Percentiles rank a stretch among this genome's conserved stretches.
Evolutionary conservation across 2,888 invertebrate species (phyloP).

Genomic region (Buathra laborator): DNA sequence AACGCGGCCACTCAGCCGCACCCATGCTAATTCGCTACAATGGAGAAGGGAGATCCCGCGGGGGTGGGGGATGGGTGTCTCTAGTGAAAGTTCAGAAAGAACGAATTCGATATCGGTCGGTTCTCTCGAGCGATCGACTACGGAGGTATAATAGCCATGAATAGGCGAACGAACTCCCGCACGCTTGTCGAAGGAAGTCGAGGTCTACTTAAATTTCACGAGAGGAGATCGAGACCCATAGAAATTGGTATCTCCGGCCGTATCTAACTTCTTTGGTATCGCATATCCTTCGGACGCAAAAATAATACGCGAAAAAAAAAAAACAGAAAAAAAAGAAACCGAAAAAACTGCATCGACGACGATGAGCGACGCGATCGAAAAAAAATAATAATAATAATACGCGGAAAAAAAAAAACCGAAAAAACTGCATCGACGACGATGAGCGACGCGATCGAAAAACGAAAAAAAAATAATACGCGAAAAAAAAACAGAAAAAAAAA

Average conservation of each 20-base stretch:
- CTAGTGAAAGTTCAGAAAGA: constrained; percentile 67
- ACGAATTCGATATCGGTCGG: constrained; percentile 64
- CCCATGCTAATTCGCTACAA: constrained; percentile 68
- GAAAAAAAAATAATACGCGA: background rate
- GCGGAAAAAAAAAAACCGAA: no score
- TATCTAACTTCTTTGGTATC: background rate
- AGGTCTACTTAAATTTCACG: constrained; percentile 41
- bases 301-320: background rate
- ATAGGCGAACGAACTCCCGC: constrained; percentile 40
- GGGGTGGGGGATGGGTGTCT: constrained; percentile 15
- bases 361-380: background rate
- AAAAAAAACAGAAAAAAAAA: background rate
- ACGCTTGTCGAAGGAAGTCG: constrained; percentile 31
- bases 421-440: background rate
- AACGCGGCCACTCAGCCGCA: constrained; percentile 69
- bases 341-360: background rate
- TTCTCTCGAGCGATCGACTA: constrained; percentile 38
- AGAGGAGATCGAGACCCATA: constrained; percentile 6
- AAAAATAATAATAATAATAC: background rate
- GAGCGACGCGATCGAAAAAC: background rate
- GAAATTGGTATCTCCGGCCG: background rate
- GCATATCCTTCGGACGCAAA: background rate
- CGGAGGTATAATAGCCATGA: constrained; percentile 19
- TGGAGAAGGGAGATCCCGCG: constrained; percentile 43
- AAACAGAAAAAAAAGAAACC: background rate